These are phyloP conservation scores for Triops cancriformis DNA, from an alignment of 1,140 invertebrate species.

Conservation along the genomic window DNA sequence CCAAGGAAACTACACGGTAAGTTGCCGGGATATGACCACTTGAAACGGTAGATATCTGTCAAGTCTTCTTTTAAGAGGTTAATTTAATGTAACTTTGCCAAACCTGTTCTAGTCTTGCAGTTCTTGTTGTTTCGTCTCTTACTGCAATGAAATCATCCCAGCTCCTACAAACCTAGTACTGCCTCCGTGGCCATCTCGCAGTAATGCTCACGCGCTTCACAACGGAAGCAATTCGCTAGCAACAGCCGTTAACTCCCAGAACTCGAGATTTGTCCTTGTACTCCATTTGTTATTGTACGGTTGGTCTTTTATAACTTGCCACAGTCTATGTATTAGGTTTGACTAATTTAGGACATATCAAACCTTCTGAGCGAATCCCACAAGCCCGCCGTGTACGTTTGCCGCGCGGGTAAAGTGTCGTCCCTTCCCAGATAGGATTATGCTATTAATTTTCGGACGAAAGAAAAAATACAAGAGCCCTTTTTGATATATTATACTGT, in stretches of 20 bases:
- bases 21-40: not conserved
- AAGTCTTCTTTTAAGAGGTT: no score
- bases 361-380: not conserved
- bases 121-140: not conserved
- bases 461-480: not conserved
- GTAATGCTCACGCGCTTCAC: not conserved
- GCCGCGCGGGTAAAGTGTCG: not conserved
- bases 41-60: not conserved
- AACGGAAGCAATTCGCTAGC: not conserved
- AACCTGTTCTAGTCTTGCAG: not conserved
- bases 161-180: not conserved
- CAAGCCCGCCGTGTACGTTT: not conserved
- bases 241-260: not conserved
- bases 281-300: not conserved
- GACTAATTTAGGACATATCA: not conserved
- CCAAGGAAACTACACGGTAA: slow-evolving; percentile 1
- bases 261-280: not conserved
- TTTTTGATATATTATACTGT: not conserved
- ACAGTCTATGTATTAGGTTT: not conserved
- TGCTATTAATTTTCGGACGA: not conserved
- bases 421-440: not conserved
- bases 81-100: not conserved
- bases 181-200: not conserved
- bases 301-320: not conserved
- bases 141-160: slow-evolving; percentile 1